Evolutionary conservation across 2,888 invertebrate species (phyloP), one percentile per base, ranked within the genome.

Genomic region (Dorcus parallelipipedus): DNA sequence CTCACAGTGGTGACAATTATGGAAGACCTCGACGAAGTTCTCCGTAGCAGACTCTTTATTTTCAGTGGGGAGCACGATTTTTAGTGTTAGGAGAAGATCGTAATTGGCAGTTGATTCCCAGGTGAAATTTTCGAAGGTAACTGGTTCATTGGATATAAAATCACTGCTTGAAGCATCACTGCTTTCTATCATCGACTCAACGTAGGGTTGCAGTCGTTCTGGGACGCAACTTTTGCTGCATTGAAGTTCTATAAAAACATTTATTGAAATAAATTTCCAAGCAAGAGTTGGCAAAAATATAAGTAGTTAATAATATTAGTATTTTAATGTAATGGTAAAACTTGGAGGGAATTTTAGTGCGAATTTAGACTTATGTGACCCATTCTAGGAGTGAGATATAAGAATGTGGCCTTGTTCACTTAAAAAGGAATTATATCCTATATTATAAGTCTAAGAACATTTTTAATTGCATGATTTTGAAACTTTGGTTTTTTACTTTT

Each of bases 11-110:
- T 53, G 42, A 26, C n/a, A 54, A 17, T 47, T 58, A 23, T 58
- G 58, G 20, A 54, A 58, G 7, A 58, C 33, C 45, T 58, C 58
- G 9, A 58, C 38, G 14, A 50, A 58, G 26, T 49, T 54, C 20
- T 58, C 58, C 8, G 10, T 45, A 8, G 58, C 58, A 9, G 39
- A 23, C 39, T 9, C 50, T 45, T 50, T 58, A 42, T 49, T 43
- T 38, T 58, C 58, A 3, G 53, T 49, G 4, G 58, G 58, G 38
- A 54, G 41, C 20, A 58, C 58, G n/a, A 58, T 54, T 52, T 58
- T 58, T 10, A 58, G 17, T 38, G 54, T 58, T 38, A 58, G 43
- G 7, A 58, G 49, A 8, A 58, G 54, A 17, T 58, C 58, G 23
- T 58, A 58, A 23, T 23, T 33, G 9, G 10, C 10, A 9, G 58